phyloP scores from a whole-genome alignment of 30 jellyfish, hydroid and myxozoan genomes.

The Hydra vulgaris region DNA sequence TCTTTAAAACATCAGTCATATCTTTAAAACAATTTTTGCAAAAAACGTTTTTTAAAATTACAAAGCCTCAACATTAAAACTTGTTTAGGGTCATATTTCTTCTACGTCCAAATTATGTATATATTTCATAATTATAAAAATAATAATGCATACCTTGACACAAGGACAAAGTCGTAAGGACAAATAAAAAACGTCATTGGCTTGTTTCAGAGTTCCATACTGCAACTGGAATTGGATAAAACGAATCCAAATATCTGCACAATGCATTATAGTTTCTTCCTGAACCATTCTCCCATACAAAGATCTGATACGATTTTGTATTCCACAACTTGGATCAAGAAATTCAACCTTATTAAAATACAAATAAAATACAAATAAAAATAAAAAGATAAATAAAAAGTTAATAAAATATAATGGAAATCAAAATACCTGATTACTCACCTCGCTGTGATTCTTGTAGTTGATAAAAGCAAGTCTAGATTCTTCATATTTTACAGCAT shows the following conservation, averaged over 20 bases:
- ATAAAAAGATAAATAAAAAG: neutral
- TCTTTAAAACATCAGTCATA: too few species aligned
- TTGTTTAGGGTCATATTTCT: too few species aligned
- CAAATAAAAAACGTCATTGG: slow-evolving; percentile 21
- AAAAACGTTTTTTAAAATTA: too few species aligned
- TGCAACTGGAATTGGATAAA: slow-evolving; percentile 18
- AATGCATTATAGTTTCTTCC: neutral
- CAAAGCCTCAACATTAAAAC: too few species aligned
- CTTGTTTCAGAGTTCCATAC: neutral
- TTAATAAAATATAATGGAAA: too few species aligned
- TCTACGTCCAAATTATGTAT: too few species aligned
- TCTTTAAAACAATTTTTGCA: too few species aligned
- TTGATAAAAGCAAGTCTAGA: neutral
- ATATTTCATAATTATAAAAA: neutral
- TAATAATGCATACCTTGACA: neutral
- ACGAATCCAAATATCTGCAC: slow-evolving; percentile 14
- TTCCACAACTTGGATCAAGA: slow-evolving; percentile 11
- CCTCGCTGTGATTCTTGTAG: neutral
- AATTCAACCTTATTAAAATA: slow-evolving; percentile 9
- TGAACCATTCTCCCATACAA: slow-evolving; percentile 15
- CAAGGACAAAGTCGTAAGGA: slow-evolving; percentile 21
- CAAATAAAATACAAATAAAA: neutral
- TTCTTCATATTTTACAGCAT: slow-evolving; percentile 22
- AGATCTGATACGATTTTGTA: slow-evolving; percentile 17
- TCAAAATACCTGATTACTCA: neutral